Evolutionary conservation across 1,140 invertebrate species (phyloP), one percentile per base, ranked within the genome.

Genomic region (Frieseomelitta varia): DNA sequence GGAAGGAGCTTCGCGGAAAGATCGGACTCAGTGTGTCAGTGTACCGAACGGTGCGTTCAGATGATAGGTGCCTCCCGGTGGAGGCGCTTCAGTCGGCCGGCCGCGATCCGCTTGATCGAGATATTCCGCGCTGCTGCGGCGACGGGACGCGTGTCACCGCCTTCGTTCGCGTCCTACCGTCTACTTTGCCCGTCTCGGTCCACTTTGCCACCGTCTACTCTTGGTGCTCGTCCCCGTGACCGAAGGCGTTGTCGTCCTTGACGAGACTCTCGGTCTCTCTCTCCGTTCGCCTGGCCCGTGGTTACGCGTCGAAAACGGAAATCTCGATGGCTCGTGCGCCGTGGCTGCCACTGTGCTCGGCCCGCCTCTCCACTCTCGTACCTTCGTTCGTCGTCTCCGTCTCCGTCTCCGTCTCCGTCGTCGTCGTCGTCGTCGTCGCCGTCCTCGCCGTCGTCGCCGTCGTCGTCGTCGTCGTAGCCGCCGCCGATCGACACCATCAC

Each of bases 191-290:
- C 63, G 63, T 39, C 27, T 55, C 34, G n/a, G 30, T 76, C 15
- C 47, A 24, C 24, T 47, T 72, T 19, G n/a, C 51, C n/a, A 24
- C n/a, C 47, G 69, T 17, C 14, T 47, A 24, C 24, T 47, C 8
- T 47, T 47, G 39, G 58, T 27, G 69, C 24, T 72, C 78, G 67
- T 81, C 65, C 51, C 53, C 61, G 71, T 61, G 24, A 39, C 61
- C 76, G 65, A 89, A 88, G 88, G 87, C 87, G 88, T 89, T 84
- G 87, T 86, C 88, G 67, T 56, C 58, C 47, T 67, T 61, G 79
- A 81, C 53, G 58, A 47, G 39, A 19, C 61, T 53, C 68, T 53
- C 68, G 74, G 47, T 83, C 39, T 56, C n/a, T 56, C n/a, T 6
- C 72, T 30, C 30, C 30, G 56, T 51, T 39, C 63, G 61, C n/a